Evolutionary conservation across 2,888 invertebrate species (phyloP).

Genomic region (Alentia gelatinosa): DNA sequence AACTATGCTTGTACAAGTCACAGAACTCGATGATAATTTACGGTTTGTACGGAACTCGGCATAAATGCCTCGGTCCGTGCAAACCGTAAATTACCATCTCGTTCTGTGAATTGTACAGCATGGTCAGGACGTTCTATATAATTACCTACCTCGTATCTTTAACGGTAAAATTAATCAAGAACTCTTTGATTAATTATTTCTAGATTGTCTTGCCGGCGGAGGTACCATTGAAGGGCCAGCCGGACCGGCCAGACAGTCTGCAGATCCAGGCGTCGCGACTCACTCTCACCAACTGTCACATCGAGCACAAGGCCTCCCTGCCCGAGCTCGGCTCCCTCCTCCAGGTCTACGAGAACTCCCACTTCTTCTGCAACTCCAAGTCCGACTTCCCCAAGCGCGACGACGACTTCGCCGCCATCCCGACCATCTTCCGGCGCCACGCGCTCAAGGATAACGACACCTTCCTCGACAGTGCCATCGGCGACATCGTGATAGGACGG

Average conservation of each 20-base stretch:
- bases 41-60: too few species aligned
- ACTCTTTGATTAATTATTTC: conserved; percentile 64
- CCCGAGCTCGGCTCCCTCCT: conserved; percentile 58
- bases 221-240: conserved; percentile 86
- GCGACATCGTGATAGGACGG: conserved; percentile 58
- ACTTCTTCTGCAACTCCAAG: conserved; percentile 32
- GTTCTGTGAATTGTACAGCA: too few species aligned
- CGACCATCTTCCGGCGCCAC: conserved; percentile 65
- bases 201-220: conserved; percentile 90
- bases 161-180: too few species aligned
- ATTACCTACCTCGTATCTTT: too few species aligned
- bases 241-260: conserved; percentile 92
- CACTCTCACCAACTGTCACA: conserved; percentile 86
- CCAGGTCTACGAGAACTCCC: conserved; percentile 53
- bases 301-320: conserved; percentile 82
- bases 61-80: too few species aligned
- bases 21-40: too few species aligned
- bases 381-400: conserved; percentile 71
- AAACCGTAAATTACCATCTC: too few species aligned
- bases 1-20: too few species aligned
- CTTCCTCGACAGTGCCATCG: conserved; percentile 71
- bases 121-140: too few species aligned
- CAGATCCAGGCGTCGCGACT: conserved; percentile 91
- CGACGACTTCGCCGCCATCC: conserved; percentile 60
- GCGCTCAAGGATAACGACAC: conserved; percentile 70